Percentiles rank a stretch among this genome's conserved stretches.
Evolutionary conservation across 2,797 vertebrate genomes (phyloP).

Genomic region (Propithecus perrieri): DNA sequence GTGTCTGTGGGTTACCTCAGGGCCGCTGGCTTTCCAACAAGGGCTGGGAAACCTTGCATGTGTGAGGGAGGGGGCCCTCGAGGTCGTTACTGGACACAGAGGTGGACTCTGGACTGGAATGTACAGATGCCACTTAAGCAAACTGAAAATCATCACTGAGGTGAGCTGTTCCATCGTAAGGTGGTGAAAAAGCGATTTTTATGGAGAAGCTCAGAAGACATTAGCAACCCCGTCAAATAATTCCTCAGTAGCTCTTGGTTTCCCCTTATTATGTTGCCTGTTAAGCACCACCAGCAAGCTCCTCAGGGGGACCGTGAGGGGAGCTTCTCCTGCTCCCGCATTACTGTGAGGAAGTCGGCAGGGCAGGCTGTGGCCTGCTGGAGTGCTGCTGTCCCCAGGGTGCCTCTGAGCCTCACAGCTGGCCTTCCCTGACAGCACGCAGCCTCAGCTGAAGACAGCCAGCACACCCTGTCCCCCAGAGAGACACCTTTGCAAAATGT

Average conservation of each 20-base stretch:
- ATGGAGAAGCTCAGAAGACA: not conserved
- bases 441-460: not conserved
- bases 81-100: not conserved
- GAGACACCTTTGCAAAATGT: not conserved
- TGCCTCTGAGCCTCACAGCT: not conserved
- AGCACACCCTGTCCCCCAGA: not conserved
- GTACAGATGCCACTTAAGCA: not conserved
- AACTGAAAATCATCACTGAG: not conserved
- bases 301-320: not conserved
- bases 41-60: not conserved
- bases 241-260: slow-evolving; percentile 50
- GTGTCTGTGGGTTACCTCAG: not conserved
- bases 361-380: not conserved
- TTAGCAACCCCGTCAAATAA: slow-evolving; percentile 59
- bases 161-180: not conserved
- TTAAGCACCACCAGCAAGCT: not conserved
- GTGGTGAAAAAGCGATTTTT: not conserved
- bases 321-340: not conserved
- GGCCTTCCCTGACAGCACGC: not conserved
- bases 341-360: not conserved
- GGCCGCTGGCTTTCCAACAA: not conserved
- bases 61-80: not conserved
- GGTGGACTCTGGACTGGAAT: not conserved
- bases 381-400: not conserved
- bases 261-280: slow-evolving; percentile 6